These are phyloP conservation scores for Chymomyza caudatula DNA, from an alignment of 2,888 invertebrate species.

Conservation along the genomic window DNA sequence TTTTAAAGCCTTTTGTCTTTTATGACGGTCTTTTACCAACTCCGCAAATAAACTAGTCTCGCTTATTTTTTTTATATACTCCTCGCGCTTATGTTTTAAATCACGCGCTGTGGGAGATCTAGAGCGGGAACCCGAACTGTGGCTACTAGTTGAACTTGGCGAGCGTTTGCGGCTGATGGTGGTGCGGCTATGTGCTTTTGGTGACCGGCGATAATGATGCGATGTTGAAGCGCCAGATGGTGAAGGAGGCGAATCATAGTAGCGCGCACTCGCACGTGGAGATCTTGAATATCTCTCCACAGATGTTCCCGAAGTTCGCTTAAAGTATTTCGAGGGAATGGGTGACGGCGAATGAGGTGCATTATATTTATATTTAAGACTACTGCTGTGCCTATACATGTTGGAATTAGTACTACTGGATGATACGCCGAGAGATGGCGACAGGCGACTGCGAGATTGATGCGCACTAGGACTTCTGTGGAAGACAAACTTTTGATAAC, in stretches of 20 bases:
- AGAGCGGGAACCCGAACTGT: constrained; percentile 73
- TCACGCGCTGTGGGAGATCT: constrained; percentile 76
- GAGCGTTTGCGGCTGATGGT: constrained; percentile 54
- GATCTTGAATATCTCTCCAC: constrained; percentile 72
- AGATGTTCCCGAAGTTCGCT: constrained; percentile 56
- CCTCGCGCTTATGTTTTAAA: constrained; percentile 79
- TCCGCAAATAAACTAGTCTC: constrained; percentile 94
- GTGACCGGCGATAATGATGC: constrained; percentile 59
- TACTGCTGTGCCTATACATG: constrained; percentile 56
- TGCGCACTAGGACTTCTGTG: constrained; percentile 74
- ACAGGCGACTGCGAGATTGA: constrained; percentile 62
- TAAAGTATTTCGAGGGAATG: constrained; percentile 78
- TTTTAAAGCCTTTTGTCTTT: constrained; percentile 85
- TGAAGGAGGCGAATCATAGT: constrained; percentile 77
- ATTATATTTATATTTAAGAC: constrained; percentile 68
- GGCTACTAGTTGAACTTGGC: constrained; percentile 61
- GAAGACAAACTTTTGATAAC: neutral
- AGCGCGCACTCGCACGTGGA: constrained; percentile 66
- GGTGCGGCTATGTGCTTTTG: constrained; percentile 43
- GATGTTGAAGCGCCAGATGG: constrained; percentile 55
- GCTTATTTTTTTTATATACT: constrained; percentile 88
- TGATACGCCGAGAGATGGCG: constrained; percentile 55
- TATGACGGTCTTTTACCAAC: constrained; percentile 90
- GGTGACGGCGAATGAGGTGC: constrained; percentile 75
- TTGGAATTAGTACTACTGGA: constrained; percentile 40